Evolutionary conservation across 2,888 invertebrate genomes (phyloP).

Genomic region (Cordylochernes scorpioides): DNA sequence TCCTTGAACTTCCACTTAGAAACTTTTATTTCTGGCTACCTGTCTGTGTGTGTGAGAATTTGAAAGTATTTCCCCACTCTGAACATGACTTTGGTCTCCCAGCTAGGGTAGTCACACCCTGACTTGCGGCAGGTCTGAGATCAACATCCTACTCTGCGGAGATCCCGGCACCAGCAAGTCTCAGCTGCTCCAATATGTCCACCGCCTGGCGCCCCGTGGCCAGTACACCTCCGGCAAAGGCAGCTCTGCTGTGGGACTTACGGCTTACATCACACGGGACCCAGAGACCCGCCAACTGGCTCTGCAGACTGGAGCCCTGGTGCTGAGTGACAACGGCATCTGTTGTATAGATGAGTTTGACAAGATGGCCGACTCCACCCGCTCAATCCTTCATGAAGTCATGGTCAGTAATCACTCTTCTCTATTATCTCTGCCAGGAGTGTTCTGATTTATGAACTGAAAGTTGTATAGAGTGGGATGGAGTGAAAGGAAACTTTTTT

Average conservation of each 20-base stretch:
- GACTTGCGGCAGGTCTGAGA: conserved; percentile 40
- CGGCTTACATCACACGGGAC: conserved; percentile 91
- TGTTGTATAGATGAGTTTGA: conserved; percentile 99
- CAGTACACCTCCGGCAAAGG: conserved; percentile 98
- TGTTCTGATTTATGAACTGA: conserved; percentile 1
- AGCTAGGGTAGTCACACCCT: no score
- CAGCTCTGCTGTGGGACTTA: conserved; percentile 89
- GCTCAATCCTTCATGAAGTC: conserved; percentile 86
- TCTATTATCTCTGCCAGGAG: not conserved
- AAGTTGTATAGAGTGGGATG: not conserved
- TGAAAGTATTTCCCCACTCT: no score
- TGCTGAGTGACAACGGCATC: conserved; percentile 87
- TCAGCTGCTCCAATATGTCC: conserved; percentile 74
- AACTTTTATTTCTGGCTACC: no score
- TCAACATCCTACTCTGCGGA: conserved; percentile 86
- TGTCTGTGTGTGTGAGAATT: no score
- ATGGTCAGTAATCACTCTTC: conserved; percentile 20
- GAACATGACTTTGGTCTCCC: no score
- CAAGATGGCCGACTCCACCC: conserved; percentile 92
- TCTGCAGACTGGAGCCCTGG: conserved; percentile 81
- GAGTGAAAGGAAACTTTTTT: not conserved
- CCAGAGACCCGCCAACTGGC: conserved; percentile 81
- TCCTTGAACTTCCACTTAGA: no score
- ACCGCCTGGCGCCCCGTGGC: conserved; percentile 73
- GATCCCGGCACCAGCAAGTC: conserved; percentile 98